Base-by-base conservation (phyloP, 53 echinoderm and acorn worm genomes). In the Patiria pectinifera region DNA sequence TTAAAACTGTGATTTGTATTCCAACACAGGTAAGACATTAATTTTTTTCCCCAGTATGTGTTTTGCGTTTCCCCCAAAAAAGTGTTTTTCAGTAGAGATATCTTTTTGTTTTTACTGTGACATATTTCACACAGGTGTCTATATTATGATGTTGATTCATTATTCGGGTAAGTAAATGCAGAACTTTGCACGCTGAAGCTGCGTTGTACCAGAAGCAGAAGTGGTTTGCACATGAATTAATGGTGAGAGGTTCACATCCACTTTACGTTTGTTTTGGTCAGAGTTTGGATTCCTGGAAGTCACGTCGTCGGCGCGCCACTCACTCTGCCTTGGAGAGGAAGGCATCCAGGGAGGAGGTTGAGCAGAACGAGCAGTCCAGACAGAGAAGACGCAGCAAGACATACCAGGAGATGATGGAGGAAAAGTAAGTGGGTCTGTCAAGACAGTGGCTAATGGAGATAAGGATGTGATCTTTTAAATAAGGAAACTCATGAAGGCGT, bases 231-330 rank as follows among this genome's bases (percentile, higher is more conserved):
- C 53, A 53, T 35, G 35, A 35, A 53, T 53, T 53, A 53, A 53
- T 53, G 53, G 53, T 53, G 53, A 53, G 53, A 53, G 69, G 15
- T 21, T 18, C 9, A 4, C 74, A 74, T 74, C 74, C 74, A 10
- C 62, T 62, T 16, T 19, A 53, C 53, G 53, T 35, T 62, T 23
- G 60, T 9, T 85, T 80, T 87, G 59, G 71, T 48, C 97, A 99
- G 99, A 99, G 99, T 76, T 91, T 99, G 59, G 96, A 91, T 69
- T 95, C 97, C 4, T 99, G 99, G 99, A 99, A 99, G 86, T 95
- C 93, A 80, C 95, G 94, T 35, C 86, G 99, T 13, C 96, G 95
- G 18, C 71, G 93, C 45, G 96, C 93, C 59, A 96, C 99, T 8
- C 96, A 96, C n/a, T 91, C 94, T 10, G 99, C 92, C 47, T 91